Conservation (phyloP, 2,797 vertebrate species). For the Molossus alvarezi region DNA sequence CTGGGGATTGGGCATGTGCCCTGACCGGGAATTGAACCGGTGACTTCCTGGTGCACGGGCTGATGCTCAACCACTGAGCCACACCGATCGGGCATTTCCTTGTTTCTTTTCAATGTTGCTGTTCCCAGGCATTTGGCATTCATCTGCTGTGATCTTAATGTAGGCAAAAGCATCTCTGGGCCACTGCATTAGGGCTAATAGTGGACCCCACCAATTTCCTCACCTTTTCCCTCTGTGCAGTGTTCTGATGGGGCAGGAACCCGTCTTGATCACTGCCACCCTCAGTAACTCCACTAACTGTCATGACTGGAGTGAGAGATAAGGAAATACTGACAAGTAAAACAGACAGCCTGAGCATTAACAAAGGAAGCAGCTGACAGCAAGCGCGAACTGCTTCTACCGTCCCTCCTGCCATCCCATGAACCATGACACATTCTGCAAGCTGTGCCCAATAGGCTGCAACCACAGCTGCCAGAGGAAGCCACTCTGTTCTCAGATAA, state of each 20-base stretch:
- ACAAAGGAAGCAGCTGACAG: constrained; percentile 26
- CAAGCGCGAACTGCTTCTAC: background rate
- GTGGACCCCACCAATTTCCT: background rate
- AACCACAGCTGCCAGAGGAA: background rate
- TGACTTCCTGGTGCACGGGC: too few species aligned
- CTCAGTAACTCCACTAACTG: background rate
- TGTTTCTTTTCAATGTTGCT: background rate
- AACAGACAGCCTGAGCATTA: background rate
- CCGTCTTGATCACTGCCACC: background rate
- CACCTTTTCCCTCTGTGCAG: background rate
- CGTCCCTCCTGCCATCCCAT: background rate
- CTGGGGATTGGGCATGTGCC: too few species aligned
- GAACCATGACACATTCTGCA: background rate
- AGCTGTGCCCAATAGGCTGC: background rate
- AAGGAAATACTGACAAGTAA: constrained; percentile 2
- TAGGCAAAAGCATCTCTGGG: background rate
- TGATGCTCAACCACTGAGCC: too few species aligned
- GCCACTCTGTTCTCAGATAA: background rate
- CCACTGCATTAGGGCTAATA: background rate
- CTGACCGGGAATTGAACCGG: too few species aligned
- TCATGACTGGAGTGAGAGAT: background rate
- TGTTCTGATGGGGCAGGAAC: background rate
- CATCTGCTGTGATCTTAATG: background rate
- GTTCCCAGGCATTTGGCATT: background rate
- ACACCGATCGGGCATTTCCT: background rate